phyloP scores from a whole-genome alignment of 92 coral and sea anemone genomes.

The Zoanthus sociatus region DNA sequence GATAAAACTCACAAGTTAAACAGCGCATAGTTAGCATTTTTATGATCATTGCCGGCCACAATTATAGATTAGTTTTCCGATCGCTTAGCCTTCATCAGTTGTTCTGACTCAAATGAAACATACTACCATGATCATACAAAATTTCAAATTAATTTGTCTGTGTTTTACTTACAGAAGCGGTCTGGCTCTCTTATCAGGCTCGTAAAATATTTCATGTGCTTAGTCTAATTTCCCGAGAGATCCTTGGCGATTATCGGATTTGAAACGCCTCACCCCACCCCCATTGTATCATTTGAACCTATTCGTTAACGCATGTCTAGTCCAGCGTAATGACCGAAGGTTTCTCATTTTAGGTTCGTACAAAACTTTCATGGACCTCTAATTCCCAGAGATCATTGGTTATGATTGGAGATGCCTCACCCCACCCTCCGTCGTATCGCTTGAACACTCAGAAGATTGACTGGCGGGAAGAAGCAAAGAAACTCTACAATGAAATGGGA shows the following conservation, averaged over 20 bases:
- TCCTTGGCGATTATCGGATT: conserved; percentile 79
- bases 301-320: too few species aligned
- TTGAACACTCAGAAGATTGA: conserved; percentile 88
- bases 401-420: conserved; percentile 95
- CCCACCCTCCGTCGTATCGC: conserved; percentile 89
- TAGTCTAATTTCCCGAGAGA: conserved; percentile 80
- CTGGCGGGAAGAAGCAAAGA: conserved; percentile 94
- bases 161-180: too few species aligned
- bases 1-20: too few species aligned
- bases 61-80: too few species aligned
- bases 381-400: conserved; percentile 92
- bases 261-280: conserved; percentile 97
- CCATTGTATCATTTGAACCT: conserved; percentile 79
- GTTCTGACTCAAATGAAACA: too few species aligned
- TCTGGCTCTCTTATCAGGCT: conserved; percentile 51
- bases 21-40: too few species aligned
- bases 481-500: conserved; percentile 90
- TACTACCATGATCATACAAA: too few species aligned
- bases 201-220: conserved; percentile 86
- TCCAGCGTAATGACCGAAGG: too few species aligned
- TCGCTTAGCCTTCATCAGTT: too few species aligned
- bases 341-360: conserved; percentile 65
- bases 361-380: conserved; percentile 91
- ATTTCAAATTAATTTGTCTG: too few species aligned
- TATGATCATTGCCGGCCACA: too few species aligned